Base-by-base conservation (phyloP, 1,140 invertebrate species). In the Hylyphantes graminicola region DNA sequence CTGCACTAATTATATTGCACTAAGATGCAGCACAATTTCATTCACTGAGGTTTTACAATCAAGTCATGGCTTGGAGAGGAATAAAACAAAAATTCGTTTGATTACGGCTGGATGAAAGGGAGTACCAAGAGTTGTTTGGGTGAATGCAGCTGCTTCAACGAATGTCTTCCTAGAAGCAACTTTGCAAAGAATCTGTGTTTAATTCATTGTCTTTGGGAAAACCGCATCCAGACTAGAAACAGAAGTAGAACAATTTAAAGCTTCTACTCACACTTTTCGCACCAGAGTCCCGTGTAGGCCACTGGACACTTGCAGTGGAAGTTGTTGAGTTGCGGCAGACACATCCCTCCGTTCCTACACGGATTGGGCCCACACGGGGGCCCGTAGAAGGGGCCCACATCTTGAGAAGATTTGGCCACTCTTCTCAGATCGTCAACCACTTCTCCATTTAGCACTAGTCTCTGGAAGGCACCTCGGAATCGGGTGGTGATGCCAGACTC, bases 401-500 rank as follows among this genome's bases (percentile, higher is more conserved):
- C 91, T 54, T 89, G 85, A 19, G 88, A 88, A n/a, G 88, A 88
- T 11, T 87, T 87, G 2, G 91, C 89, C 35, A 87, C 86, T 15
- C 88, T 86, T 70, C 90, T 87, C 48, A 91, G 87, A 85, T 91
- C 93, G 90, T 90, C 89, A 54, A 90, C 88, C 7, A 90, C 87
- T 54, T 93, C 92, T 13, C 94, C 94, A 90, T 97, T 97, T 68
- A 97, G 92, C 87, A 94, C 92, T 86, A 97, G 91, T 89, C 94
- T 92, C 90, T 97, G 96, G 86, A 97, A 92, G 7, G 94, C 94
- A 73, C 96, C 96, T 88, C 93, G 92, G 86, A 97, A 93, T 87
- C 94, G 94, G 87, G 92, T 93, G 83, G 91, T 92, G 70, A 94
- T 92, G n/a, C 93, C 93, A 10, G 94, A 92, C 75, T 95, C 92